These are phyloP conservation scores for Capreolus pygargus DNA, from an alignment of 2,113 vertebrate genomes.

Conservation along the genomic window DNA sequence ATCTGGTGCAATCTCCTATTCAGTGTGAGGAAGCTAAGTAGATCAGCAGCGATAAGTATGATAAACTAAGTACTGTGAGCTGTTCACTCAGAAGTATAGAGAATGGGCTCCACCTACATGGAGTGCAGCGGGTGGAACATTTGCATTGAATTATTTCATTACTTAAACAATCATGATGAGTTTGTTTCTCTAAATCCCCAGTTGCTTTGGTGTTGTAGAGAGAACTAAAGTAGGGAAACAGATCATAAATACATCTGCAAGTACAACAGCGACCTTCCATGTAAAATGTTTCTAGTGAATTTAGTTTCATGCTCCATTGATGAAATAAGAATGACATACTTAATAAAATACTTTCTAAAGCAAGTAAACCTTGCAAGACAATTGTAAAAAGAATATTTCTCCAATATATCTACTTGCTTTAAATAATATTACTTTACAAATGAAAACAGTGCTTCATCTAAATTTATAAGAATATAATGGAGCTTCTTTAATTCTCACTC, in stretches of 20 bases:
- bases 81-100: neutral
- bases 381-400: neutral
- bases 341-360: neutral
- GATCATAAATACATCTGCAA: neutral
- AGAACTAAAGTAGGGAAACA: neutral
- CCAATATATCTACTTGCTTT: neutral
- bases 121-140: neutral
- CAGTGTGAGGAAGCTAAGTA: slow-evolving; percentile 17
- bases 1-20: neutral
- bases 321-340: neutral
- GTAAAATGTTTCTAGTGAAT: neutral
- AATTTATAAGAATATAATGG: neutral
- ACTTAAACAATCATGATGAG: neutral
- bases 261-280: neutral
- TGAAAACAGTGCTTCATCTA: neutral
- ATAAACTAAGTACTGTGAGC: neutral
- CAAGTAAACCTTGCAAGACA: neutral
- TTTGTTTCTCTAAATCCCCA: neutral
- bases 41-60: neutral
- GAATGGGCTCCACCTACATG: neutral
- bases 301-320: neutral
- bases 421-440: neutral
- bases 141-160: neutral
- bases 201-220: neutral
- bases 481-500: neutral